These are phyloP conservation scores for Netelia inedita DNA, from an alignment of 2,888 invertebrate species.

Conservation along the genomic window DNA sequence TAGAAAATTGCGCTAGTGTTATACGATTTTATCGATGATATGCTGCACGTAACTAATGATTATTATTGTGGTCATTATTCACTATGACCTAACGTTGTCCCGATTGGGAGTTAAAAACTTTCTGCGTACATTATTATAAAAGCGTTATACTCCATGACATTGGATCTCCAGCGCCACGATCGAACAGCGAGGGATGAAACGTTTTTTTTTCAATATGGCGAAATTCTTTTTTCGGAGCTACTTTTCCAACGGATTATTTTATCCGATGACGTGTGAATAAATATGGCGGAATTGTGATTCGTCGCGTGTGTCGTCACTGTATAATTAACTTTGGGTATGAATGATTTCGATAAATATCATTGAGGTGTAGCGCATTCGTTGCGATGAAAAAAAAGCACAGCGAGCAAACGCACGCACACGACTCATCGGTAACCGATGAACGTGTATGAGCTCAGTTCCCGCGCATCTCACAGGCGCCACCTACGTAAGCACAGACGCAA, in stretches of 20 bases:
- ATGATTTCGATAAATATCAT: not conserved
- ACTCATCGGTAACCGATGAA: not conserved
- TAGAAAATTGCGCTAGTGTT: constrained; percentile 57
- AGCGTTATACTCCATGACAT: not conserved
- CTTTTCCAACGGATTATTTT: not conserved
- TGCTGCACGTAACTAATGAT: not conserved
- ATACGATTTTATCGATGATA: constrained; percentile 62
- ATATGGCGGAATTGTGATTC: not conserved
- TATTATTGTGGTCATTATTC: constrained; percentile 38
- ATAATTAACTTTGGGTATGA: not conserved
- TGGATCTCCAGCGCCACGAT: constrained; percentile 2
- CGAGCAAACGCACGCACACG: not conserved
- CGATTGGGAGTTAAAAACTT: not conserved
- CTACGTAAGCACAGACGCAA: not conserved
- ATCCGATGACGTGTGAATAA: not conserved
- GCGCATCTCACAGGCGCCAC: not conserved
- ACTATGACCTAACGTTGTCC: not conserved
- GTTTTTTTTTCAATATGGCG: constrained; percentile 23
- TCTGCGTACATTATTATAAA: not conserved
- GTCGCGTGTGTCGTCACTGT: not conserved
- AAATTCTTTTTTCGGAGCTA: constrained; percentile 10
- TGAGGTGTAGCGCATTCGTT: not conserved
- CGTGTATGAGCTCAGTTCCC: not conserved
- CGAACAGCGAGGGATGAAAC: constrained; percentile 23
- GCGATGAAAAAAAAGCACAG: not conserved